Evolutionary conservation across 1,140 invertebrate species (phyloP).

Genomic region (Parapsyche elsis): DNA sequence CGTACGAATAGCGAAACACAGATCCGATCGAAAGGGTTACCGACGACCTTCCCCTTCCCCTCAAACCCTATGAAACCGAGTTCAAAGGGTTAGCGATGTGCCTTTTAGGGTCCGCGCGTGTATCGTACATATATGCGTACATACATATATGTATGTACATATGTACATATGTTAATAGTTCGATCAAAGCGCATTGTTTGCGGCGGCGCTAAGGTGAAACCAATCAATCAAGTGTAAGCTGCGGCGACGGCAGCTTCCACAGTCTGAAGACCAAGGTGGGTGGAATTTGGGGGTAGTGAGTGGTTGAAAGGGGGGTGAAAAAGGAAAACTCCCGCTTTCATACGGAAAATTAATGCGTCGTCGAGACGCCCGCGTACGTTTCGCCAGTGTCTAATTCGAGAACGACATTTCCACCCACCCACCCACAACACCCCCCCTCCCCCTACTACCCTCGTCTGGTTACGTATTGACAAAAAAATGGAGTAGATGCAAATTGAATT

Average conservation of each 20-base stretch:
- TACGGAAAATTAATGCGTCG: conserved; percentile 25
- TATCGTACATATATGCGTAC: no score
- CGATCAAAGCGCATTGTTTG: conserved; percentile 28
- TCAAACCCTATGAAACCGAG: no score
- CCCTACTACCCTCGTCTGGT: no score
- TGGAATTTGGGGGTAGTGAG: neutral
- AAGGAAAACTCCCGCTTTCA: neutral
- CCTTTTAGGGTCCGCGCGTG: no score
- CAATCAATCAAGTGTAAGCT: conserved; percentile 21
- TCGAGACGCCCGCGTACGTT: neutral
- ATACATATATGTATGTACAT: no score
- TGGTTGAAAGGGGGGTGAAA: neutral
- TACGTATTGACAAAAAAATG: no score
- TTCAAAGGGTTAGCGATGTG: no score
- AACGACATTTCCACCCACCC: neutral
- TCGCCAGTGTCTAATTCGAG: neutral
- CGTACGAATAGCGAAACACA: no score
- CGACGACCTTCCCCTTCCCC: no score
- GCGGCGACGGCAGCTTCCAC: neutral
- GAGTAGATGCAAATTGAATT: no score
- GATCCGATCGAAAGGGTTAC: no score
- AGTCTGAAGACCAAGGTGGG: neutral
- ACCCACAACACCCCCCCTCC: no score
- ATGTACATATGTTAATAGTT: neutral
- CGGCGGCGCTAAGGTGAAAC: conserved; percentile 9